phyloP scores from a whole-genome alignment of 2,113 vertebrate genomes.

The Xiphophorus couchianus region DNA sequence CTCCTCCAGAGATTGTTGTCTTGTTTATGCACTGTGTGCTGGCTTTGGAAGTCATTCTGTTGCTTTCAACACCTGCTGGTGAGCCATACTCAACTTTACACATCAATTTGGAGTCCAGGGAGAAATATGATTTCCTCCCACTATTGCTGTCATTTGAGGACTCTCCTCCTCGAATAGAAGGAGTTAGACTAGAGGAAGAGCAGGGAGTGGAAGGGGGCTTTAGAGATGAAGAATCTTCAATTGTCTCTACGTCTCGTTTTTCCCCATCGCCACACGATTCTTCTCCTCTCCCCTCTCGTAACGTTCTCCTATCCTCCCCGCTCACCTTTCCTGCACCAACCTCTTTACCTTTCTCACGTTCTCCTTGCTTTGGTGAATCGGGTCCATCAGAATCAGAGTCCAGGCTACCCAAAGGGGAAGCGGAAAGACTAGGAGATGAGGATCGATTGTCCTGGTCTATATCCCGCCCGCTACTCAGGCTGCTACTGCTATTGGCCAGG shows the following conservation, averaged over 20 bases:
- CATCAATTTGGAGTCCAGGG: constrained; percentile 80
- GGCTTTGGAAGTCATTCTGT: constrained; percentile 78
- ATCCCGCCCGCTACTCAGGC: constrained; percentile 93
- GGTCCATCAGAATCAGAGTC: constrained; percentile 95
- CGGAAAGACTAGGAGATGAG: constrained; percentile 92
- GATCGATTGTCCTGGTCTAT: constrained; percentile 99
- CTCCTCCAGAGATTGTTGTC: constrained; percentile 70
- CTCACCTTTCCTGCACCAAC: constrained; percentile 60
- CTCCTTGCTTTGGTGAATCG: constrained; percentile 81
- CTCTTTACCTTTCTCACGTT: constrained; percentile 77
- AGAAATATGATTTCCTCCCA: constrained; percentile 80
- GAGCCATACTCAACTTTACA: constrained; percentile 79
- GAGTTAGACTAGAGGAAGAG: constrained; percentile 72
- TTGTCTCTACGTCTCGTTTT: constrained; percentile 72
- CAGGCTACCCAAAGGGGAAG: constrained; percentile 92
- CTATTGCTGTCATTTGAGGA: constrained; percentile 71
- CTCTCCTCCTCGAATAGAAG: constrained; percentile 71
- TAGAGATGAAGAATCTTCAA: constrained; percentile 81
- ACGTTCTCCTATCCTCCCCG: constrained; percentile 71
- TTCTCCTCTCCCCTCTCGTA: constrained; percentile 71
- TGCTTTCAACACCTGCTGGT: constrained; percentile 56
- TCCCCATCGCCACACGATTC: constrained; percentile 73
- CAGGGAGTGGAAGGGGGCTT: constrained; percentile 79
- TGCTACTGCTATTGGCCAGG: constrained; percentile 94
- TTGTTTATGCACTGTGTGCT: constrained; percentile 76